Evolutionary conservation across 2,113 vertebrate species (phyloP), one percentile per base, ranked within the genome.

Genomic region (Spilogale gracilis): DNA sequence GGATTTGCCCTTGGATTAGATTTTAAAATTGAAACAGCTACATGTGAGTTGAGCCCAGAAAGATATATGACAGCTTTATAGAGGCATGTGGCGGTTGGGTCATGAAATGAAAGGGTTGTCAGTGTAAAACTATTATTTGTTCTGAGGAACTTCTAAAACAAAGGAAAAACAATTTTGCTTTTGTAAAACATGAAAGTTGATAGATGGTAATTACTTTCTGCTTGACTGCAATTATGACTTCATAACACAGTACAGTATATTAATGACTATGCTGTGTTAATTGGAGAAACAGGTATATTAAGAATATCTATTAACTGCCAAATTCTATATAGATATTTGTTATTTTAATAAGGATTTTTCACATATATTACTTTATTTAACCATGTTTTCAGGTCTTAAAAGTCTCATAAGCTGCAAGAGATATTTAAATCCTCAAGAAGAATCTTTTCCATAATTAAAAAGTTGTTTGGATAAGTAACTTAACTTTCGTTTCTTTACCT

Each of bases 191-290:
- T 21, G 54, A 80, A 97, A 87, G 60, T 48, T 81, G 89, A 96
- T 82, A 94, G 94, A 95, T 85, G 63, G 50, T 92, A 95, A 96
- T 97, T 94, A 92, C 95, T 97, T 97, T 97, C 95, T 96, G 84
- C 92, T 94, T 94, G 86, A 71, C 89, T 97, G 76, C 67, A 95
- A 74, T 89, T 96, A 88, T 95, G 80, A 92, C 54, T 96, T 93
- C 7, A 87, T 96, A 95, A 92, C 30, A 67, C 81, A 95, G 94
- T 76, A 76, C 0, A 76, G 45, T 87, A 16, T 93, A 93, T 95
- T 97, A 95, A 97, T 80, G 87, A 95, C 80, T 21, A 0, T 69
- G 60, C n/a, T 79, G 23, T 76, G 93, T 86, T 97, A 97, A 93
- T 98, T 94, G 89, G 94, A 97, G 93, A 93, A 91, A n/a, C 10